A percentile compares a stretch with the other conserved stretches of the same genome.
Conservation (phyloP, 2,113 vertebrate genomes). For the Ctenodactylus gundi region DNA sequence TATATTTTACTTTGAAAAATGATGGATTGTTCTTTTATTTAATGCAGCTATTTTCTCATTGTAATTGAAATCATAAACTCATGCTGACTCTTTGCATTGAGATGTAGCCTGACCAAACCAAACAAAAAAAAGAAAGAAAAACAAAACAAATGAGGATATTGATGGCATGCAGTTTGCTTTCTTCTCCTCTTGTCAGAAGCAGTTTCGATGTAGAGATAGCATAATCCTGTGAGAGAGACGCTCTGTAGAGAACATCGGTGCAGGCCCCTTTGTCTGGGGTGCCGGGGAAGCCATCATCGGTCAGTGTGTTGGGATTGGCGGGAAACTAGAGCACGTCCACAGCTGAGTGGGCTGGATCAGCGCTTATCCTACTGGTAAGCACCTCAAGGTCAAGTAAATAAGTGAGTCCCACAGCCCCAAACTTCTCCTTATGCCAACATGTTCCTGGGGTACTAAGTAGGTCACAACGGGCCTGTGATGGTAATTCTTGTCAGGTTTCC, state of each 20-base stretch:
- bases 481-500: slow-evolving; percentile 82
- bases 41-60: background rate
- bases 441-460: slow-evolving; percentile 78
- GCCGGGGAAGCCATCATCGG: background rate
- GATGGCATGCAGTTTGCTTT: background rate
- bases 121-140: background rate
- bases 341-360: slow-evolving; percentile 12
- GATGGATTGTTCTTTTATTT: background rate
- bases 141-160: background rate
- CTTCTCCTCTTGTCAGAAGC: background rate
- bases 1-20: background rate
- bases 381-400: slow-evolving; percentile 67
- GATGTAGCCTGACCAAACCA: background rate
- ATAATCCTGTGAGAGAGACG: background rate
- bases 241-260: background rate
- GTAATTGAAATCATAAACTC: background rate
- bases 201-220: background rate
- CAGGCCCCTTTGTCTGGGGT: background rate
- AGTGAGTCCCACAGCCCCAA: slow-evolving; percentile 39
- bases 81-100: slow-evolving; percentile 10
- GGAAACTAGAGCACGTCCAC: background rate
- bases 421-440: slow-evolving; percentile 62
- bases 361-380: background rate
- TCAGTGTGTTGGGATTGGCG: background rate
- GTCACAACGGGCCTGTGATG: slow-evolving; percentile 74